Conservation (phyloP, 2,888 invertebrate species). For the Eilema griseolum region DNA sequence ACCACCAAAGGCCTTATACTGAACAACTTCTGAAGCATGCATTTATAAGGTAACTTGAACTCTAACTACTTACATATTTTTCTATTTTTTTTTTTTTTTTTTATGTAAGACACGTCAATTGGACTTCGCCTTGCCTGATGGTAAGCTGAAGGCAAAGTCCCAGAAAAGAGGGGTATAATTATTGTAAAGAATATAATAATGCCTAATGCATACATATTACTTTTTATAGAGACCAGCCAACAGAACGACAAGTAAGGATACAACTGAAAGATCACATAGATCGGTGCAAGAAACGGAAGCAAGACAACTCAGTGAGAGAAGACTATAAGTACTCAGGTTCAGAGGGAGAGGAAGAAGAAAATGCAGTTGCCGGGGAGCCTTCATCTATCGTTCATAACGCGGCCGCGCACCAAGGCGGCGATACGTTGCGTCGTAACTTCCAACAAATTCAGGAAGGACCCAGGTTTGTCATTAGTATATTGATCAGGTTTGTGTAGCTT, state of each 20-base stretch:
- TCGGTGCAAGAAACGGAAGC: slow-evolving; percentile 97
- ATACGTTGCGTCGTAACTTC: slow-evolving; percentile 98
- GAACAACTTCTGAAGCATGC: slow-evolving; percentile 99
- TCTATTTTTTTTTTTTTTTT: not conserved
- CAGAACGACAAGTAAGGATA: slow-evolving; percentile 98
- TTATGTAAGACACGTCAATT: too few species aligned
- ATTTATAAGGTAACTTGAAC: slow-evolving; percentile 90
- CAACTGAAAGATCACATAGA: slow-evolving; percentile 99
- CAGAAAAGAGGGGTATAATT: too few species aligned
- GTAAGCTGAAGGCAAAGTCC: too few species aligned
- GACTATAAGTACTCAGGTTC: slow-evolving; percentile 97
- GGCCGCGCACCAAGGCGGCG: slow-evolving; percentile 92
- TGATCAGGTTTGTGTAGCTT: slow-evolving; percentile 33
- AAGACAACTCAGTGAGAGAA: slow-evolving; percentile 92
- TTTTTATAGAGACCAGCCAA: slow-evolving; percentile 95
- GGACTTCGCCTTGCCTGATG: too few species aligned
- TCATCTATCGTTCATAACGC: slow-evolving; percentile 96
- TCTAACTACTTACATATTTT: not conserved
- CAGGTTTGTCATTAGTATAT: slow-evolving; percentile 60
- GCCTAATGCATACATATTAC: not conserved
- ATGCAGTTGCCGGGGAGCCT: slow-evolving; percentile 96
- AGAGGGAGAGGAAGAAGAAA: slow-evolving; percentile 98
- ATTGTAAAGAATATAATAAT: not conserved
- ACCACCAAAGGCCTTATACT: slow-evolving; percentile 99
- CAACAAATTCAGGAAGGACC: slow-evolving; percentile 97